phyloP scores from a whole-genome alignment of 1,140 invertebrate genomes.

The Pararge aegeria region DNA sequence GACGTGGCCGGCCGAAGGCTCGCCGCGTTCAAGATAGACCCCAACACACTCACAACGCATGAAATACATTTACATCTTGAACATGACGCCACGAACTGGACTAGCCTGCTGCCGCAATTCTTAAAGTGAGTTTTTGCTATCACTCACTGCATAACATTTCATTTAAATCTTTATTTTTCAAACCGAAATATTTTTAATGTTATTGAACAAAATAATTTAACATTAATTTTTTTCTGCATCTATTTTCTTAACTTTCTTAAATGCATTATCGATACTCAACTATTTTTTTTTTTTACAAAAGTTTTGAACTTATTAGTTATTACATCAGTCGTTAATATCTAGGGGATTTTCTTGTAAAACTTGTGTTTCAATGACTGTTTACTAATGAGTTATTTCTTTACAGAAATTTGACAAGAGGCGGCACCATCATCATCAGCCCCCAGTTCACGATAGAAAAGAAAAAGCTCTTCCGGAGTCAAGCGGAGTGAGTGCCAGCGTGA shows the following conservation, averaged over 20 bases:
- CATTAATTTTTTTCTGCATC: no score
- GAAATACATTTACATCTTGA: constrained; percentile 91
- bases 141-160: no score
- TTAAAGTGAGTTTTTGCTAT: constrained; percentile 86
- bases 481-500: constrained; percentile 62
- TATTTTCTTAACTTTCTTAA: no score
- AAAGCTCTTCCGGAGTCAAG: constrained; percentile 89
- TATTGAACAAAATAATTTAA: no score
- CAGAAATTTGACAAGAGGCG: constrained; percentile 90
- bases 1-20: constrained; percentile 85
- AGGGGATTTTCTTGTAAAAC: no score
- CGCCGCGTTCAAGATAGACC: constrained; percentile 89
- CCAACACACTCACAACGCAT: constrained; percentile 90
- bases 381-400: constrained; percentile 54
- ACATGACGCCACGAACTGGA: constrained; percentile 90
- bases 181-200: background rate
- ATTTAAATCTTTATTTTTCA: no score
- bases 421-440: constrained; percentile 91
- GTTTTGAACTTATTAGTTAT: no score
- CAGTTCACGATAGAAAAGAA: constrained; percentile 92
- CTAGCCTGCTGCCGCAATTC: constrained; percentile 90
- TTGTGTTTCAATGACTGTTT: background rate
- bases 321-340: no score
- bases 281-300: no score
- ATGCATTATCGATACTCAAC: no score